Conservation (phyloP, 2,888 invertebrate species). For the Chironomus riparius region DNA sequence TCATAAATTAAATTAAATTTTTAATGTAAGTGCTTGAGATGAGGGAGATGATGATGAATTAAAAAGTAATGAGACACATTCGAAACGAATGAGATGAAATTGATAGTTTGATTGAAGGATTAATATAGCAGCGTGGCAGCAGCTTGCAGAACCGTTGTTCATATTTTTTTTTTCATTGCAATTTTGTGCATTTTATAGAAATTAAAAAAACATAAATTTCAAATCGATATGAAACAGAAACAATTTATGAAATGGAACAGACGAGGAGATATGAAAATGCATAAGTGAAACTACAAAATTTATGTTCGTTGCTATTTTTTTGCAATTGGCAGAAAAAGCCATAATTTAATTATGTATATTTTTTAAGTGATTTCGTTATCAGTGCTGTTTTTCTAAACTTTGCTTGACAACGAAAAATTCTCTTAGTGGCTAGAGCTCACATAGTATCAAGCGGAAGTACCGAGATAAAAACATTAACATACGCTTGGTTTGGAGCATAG, state of each 20-base stretch:
- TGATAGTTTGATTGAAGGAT: too few species aligned
- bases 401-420: background rate
- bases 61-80: too few species aligned
- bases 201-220: constrained; percentile 3
- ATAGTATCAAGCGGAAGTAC: background rate
- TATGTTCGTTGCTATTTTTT: background rate
- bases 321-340: background rate
- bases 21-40: too few species aligned
- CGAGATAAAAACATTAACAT: background rate
- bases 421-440: background rate
- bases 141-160: too few species aligned
- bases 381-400: background rate
- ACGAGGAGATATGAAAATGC: background rate
- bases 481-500: too few species aligned
- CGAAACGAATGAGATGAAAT: too few species aligned
- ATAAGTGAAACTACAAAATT: background rate
- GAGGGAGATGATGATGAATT: too few species aligned
- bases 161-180: too few species aligned
- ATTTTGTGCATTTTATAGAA: background rate
- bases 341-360: background rate
- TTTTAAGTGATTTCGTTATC: constrained; percentile 1
- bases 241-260: constrained; percentile 1
- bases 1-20: too few species aligned
- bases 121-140: too few species aligned
- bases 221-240: constrained; percentile 3